Evolutionary conservation across 2,797 vertebrate genomes (phyloP).

Genomic region (Clarias fuscus): DNA sequence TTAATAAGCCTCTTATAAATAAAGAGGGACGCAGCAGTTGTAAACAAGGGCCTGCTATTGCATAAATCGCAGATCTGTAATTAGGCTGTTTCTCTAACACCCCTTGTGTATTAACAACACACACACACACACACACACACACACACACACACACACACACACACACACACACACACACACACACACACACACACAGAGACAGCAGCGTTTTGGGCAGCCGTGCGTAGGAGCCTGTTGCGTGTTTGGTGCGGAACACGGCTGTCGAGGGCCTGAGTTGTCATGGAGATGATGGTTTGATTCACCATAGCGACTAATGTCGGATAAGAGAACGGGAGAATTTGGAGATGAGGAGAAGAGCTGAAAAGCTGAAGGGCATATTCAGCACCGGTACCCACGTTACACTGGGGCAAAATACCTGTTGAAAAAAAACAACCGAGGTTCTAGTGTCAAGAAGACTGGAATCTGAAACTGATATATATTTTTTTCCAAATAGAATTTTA

Average conservation of each 20-base stretch:
- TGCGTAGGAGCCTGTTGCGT: constrained; percentile 79
- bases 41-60: constrained; percentile 55
- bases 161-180: constrained; percentile 38
- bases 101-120: constrained; percentile 53
- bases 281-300: constrained; percentile 79
- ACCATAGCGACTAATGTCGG: constrained; percentile 76
- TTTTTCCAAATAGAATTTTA: neutral
- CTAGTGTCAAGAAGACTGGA: neutral
- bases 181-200: constrained; percentile 26
- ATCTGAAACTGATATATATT: neutral
- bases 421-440: constrained; percentile 6
- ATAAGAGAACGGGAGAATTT: constrained; percentile 32
- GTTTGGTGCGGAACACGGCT: constrained; percentile 76
- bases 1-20: constrained; percentile 46
- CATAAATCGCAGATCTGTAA: constrained; percentile 60
- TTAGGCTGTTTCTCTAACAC: constrained; percentile 60
- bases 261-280: constrained; percentile 78
- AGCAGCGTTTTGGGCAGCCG: constrained; percentile 55
- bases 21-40: constrained; percentile 44
- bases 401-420: constrained; percentile 32
- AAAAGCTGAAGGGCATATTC: constrained; percentile 18
- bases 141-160: constrained; percentile 12
- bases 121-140: constrained; percentile 16
- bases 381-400: constrained; percentile 33
- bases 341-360: constrained; percentile 51